Evolutionary conservation across 1,140 invertebrate genomes (phyloP).

Genomic region (Drosophila varians): DNA sequence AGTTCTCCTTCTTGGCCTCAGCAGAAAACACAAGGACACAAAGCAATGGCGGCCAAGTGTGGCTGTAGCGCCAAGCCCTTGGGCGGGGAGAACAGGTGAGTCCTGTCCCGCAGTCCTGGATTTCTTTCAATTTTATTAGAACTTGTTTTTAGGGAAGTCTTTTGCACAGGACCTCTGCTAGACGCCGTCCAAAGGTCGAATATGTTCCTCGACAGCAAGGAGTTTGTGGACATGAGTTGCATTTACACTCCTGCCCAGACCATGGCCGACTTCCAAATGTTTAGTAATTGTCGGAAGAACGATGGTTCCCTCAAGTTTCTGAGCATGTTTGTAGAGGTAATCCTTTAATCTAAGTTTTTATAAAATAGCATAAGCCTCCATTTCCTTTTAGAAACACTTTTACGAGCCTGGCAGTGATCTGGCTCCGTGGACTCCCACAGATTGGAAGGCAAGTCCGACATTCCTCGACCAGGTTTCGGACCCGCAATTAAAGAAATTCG

Average conservation of each 20-base stretch:
- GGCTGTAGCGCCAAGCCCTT: neutral
- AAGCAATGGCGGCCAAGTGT: constrained; percentile 22
- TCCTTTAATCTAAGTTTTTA: neutral
- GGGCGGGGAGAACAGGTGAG: constrained; percentile 28
- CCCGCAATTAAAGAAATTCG: constrained; percentile 87
- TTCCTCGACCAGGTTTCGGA: constrained; percentile 88
- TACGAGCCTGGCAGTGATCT: constrained; percentile 90
- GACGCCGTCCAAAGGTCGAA: constrained; percentile 91
- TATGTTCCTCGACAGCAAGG: constrained; percentile 93
- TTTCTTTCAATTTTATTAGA: too few relatives aligned
- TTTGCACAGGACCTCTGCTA: constrained; percentile 91
- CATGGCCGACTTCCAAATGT: constrained; percentile 86
- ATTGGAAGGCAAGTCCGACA: constrained; percentile 89
- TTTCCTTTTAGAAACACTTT: constrained; percentile 84
- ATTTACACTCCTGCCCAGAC: constrained; percentile 87
- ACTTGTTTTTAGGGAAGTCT: constrained; percentile 87
- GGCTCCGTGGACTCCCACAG: constrained; percentile 88
- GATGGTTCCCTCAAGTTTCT: constrained; percentile 86
- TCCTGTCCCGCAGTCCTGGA: neutral
- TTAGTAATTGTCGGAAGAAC: constrained; percentile 87
- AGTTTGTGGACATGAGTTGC: constrained; percentile 95
- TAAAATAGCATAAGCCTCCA: neutral
- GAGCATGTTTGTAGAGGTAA: constrained; percentile 87
- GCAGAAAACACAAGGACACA: neutral
- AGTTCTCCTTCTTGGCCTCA: constrained; percentile 14